phyloP scores from a whole-genome alignment of 2,888 invertebrate genomes.

The Drosophila pseudotakahashii region DNA sequence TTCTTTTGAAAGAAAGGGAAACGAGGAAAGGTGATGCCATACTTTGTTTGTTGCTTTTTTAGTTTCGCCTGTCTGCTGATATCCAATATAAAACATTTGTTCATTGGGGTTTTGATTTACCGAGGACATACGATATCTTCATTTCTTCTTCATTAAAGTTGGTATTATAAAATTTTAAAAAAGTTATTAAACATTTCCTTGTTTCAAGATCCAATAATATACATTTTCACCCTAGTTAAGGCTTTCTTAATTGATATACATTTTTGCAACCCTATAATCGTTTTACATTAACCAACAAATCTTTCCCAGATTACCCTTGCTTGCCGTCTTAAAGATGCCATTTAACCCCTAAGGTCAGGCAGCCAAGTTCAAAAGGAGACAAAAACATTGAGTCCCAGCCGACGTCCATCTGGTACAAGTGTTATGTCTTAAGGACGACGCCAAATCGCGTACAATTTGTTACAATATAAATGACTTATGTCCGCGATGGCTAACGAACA shows the following conservation, averaged over 20 bases:
- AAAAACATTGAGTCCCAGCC: slow-evolving; percentile 68
- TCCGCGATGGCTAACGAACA: slow-evolving; percentile 59
- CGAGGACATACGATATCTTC: not conserved
- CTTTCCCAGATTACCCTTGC: slow-evolving; percentile 7
- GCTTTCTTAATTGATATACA: too few relatives aligned
- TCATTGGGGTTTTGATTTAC: slow-evolving; percentile 4
- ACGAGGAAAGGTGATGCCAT: slow-evolving; percentile 20
- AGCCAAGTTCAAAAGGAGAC: slow-evolving; percentile 66
- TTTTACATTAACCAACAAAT: not conserved
- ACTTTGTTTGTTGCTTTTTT: slow-evolving; percentile 16
- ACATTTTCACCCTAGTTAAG: too few relatives aligned
- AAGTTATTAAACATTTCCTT: too few relatives aligned
- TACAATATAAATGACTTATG: slow-evolving; percentile 80
- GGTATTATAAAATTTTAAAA: too few relatives aligned
- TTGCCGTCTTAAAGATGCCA: slow-evolving; percentile 47
- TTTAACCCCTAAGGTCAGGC: slow-evolving; percentile 62
- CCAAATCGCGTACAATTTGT: slow-evolving; percentile 79
- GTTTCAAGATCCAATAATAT: too few relatives aligned
- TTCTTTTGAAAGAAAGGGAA: slow-evolving; percentile 21
- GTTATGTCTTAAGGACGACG: slow-evolving; percentile 52
- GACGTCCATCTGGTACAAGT: slow-evolving; percentile 59
- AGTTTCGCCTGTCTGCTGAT: slow-evolving; percentile 11
- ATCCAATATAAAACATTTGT: slow-evolving; percentile 11
- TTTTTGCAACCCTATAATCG: not conserved
- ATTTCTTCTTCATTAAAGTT: not conserved